Percentiles rank a stretch among this genome's conserved stretches.
Evolutionary conservation across 2,888 invertebrate species (phyloP).

Genomic region (Pseudococcus viburni): DNA sequence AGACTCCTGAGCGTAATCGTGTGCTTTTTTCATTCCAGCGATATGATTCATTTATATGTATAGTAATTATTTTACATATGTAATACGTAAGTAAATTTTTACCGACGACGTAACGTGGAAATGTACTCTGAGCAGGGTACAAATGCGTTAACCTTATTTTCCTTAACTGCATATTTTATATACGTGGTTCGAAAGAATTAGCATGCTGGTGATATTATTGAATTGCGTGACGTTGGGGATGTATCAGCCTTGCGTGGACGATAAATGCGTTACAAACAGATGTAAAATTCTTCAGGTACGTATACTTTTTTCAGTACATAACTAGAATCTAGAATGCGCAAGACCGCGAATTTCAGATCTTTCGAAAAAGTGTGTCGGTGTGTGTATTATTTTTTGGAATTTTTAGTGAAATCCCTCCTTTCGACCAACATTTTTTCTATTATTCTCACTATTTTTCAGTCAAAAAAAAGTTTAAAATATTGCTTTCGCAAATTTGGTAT

Average conservation of each 20-base stretch:
- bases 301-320: neutral
- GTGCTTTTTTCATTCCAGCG: neutral
- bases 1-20: neutral
- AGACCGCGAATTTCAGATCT: neutral
- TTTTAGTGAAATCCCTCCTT: too few relatives aligned
- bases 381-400: too few relatives aligned
- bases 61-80: neutral
- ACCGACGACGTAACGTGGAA: neutral
- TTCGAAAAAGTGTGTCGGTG: too few relatives aligned
- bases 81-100: neutral
- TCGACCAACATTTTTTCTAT: too few relatives aligned
- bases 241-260: conserved; percentile 99
- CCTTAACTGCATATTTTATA: conserved; percentile 66
- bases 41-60: conserved; percentile 1
- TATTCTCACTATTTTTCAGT: too few relatives aligned
- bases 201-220: conserved; percentile 97
- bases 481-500: too few relatives aligned
- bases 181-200: conserved; percentile 98
- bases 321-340: neutral
- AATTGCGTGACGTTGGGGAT: conserved; percentile 99
- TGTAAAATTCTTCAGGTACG: conserved; percentile 93
- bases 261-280: conserved; percentile 88
- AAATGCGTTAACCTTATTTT: conserved; percentile 9
- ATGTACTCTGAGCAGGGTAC: neutral
- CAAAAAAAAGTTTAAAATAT: too few relatives aligned